Conservation (phyloP, 2,797 vertebrate genomes). For the Steatocranus sp. region DNA sequence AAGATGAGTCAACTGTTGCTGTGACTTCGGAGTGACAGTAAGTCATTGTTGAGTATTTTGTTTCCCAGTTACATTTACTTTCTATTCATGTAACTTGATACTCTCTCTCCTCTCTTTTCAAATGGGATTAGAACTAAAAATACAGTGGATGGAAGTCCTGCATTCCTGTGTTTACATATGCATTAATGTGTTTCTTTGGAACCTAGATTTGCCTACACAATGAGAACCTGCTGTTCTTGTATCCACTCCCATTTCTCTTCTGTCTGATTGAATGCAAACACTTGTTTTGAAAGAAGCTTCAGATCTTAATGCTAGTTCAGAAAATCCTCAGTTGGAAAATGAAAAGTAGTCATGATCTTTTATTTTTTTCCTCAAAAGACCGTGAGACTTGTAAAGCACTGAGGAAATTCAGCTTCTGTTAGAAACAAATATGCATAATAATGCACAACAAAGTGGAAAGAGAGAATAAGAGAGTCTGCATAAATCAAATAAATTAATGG, state of each 20-base stretch:
- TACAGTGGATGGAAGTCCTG: slow-evolving; percentile 59
- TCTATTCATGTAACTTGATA: slow-evolving; percentile 48
- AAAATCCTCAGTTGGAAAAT: slow-evolving; percentile 50
- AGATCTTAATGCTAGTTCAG: slow-evolving; percentile 42
- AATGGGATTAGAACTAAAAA: slow-evolving; percentile 74
- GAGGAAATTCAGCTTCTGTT: slow-evolving; percentile 35
- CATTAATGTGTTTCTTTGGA: slow-evolving; percentile 31
- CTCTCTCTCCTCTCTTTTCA: slow-evolving; percentile 54
- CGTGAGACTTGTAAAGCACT: slow-evolving; percentile 38
- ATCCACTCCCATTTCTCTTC: slow-evolving; percentile 33
- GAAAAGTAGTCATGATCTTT: slow-evolving; percentile 67
- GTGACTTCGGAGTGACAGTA: slow-evolving; percentile 44
- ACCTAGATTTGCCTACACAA: slow-evolving; percentile 56
- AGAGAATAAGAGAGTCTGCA: slow-evolving; percentile 16
- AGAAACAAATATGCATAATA: slow-evolving; percentile 50
- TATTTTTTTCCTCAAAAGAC: slow-evolving; percentile 60
- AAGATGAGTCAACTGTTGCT: slow-evolving; percentile 74
- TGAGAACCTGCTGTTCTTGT: slow-evolving; percentile 29
- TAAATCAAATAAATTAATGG: slow-evolving; percentile 41
- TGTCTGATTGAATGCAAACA: slow-evolving; percentile 36
- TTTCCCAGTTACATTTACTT: slow-evolving; percentile 44
- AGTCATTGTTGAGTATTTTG: slow-evolving; percentile 55
- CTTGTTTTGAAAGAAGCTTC: slow-evolving; percentile 47
- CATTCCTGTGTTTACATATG: slow-evolving; percentile 41
- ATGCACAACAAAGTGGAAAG: slow-evolving; percentile 57